A percentile compares a stretch with the other conserved stretches of the same genome.
These are phyloP conservation scores for Todiramphus chloris DNA, from an alignment of 2,113 vertebrate species.

Conservation along the genomic window DNA sequence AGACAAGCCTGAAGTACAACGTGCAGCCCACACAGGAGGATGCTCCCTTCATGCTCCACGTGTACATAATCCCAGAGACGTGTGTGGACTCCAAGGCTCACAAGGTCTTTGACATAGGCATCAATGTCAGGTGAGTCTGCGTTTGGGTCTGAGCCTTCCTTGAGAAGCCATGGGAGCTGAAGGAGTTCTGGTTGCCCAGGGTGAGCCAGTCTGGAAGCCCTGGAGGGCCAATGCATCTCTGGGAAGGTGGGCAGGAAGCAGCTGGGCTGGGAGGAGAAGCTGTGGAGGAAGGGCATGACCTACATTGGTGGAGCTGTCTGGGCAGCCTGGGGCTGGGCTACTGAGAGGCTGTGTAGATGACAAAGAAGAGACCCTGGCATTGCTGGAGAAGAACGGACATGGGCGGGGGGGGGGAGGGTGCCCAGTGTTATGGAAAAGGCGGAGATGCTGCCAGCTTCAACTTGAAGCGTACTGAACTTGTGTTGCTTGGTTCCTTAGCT, in stretches of 20 bases:
- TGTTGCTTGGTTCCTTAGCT: slow-evolving; percentile 37
- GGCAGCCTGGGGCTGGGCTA: not conserved
- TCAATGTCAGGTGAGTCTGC: slow-evolving; percentile 67
- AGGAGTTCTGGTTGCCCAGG: not conserved
- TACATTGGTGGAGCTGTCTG: not conserved
- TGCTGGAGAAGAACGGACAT: not conserved
- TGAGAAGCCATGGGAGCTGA: not conserved
- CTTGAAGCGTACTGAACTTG: not conserved
- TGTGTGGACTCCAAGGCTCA: slow-evolving; percentile 10
- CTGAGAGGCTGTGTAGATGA: not conserved
- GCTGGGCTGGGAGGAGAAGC: not conserved
- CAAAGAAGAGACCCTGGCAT: too few species aligned
- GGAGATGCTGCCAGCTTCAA: not conserved
- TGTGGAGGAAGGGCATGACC: not conserved
- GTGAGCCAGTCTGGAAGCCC: not conserved
- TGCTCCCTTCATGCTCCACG: slow-evolving; percentile 22
- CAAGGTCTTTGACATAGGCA: slow-evolving; percentile 59
- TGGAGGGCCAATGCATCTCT: not conserved
- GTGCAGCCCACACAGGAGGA: slow-evolving; percentile 41
- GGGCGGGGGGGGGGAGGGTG: not conserved
- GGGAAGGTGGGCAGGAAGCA: not conserved
- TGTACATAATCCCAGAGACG: not conserved
- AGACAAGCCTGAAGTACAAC: slow-evolving; percentile 76
- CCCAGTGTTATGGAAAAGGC: not conserved
- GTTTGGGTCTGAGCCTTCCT: not conserved